Evolutionary conservation across 2,888 invertebrate genomes (phyloP).

Genomic region (Idaea aversata): DNA sequence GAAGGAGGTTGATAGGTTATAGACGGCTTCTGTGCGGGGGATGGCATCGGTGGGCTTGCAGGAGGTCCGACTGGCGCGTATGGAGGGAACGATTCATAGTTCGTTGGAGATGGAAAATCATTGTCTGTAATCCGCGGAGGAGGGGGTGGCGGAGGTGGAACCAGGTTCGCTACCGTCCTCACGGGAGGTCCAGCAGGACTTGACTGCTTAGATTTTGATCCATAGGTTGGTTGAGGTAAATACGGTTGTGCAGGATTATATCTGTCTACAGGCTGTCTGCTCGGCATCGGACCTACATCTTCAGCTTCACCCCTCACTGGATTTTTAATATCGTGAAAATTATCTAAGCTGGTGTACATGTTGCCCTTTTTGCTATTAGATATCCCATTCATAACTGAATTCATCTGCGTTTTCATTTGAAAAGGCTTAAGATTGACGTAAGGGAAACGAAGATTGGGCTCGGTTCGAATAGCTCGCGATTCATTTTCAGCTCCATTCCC

Average conservation of each 20-base stretch:
- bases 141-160: conserved; percentile 63
- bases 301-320: conserved; percentile 72
- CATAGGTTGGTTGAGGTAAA: conserved; percentile 58
- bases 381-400: conserved; percentile 38
- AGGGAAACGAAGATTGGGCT: conserved; percentile 65
- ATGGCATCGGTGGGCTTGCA: conserved; percentile 22
- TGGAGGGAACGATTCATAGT: conserved; percentile 70
- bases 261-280: conserved; percentile 56
- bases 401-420: conserved; percentile 60
- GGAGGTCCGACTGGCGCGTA: conserved; percentile 42
- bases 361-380: conserved; percentile 55
- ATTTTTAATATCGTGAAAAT: conserved; percentile 56
- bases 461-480: conserved; percentile 70
- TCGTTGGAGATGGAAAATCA: conserved; percentile 60
- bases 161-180: conserved; percentile 54
- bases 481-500: conserved; percentile 71
- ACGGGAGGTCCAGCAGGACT: conserved; percentile 35
- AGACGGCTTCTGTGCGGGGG: conserved; percentile 30
- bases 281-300: conserved; percentile 43
- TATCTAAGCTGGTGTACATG: conserved; percentile 60
- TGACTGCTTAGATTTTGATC: conserved; percentile 57
- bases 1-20: conserved; percentile 43
- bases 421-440: conserved; percentile 71
- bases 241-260: conserved; percentile 77
- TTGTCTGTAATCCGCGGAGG: conserved; percentile 48